Conservation (phyloP, 2,113 vertebrate genomes). For the Bungarus multicinctus region DNA sequence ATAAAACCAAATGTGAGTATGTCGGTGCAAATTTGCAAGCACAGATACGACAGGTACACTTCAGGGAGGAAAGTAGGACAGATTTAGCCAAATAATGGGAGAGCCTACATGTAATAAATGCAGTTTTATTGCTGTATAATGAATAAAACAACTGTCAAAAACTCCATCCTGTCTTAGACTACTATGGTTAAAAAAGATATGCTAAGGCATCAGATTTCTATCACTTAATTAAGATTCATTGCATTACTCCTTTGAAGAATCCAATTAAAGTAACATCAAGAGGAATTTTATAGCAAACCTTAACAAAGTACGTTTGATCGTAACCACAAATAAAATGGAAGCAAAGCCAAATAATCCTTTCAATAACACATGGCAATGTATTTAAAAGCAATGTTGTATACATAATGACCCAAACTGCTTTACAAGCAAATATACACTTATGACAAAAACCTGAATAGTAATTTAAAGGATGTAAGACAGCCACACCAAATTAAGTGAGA, state of each 20-base stretch:
- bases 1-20: neutral
- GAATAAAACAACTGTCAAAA: neutral
- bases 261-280: conserved; percentile 9
- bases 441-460: neutral
- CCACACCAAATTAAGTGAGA: neutral
- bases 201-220: fast-evolving
- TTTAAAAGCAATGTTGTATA: neutral
- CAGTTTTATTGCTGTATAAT: neutral
- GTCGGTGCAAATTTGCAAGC: neutral
- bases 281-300: neutral
- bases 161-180: neutral
- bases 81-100: neutral
- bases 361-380: neutral
- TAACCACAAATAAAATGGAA: conserved; percentile 17
- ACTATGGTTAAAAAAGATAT: neutral
- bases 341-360: conserved; percentile 23
- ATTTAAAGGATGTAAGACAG: neutral
- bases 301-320: neutral
- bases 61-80: neutral
- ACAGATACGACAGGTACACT: neutral
- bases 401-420: neutral
- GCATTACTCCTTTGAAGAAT: conserved; percentile 17
- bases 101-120: neutral
- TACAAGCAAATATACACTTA: neutral
- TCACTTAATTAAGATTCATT: neutral